Evolutionary conservation across 1,140 invertebrate species (phyloP), one percentile per base, ranked within the genome.

Genomic region (Leptinotarsa texana): DNA sequence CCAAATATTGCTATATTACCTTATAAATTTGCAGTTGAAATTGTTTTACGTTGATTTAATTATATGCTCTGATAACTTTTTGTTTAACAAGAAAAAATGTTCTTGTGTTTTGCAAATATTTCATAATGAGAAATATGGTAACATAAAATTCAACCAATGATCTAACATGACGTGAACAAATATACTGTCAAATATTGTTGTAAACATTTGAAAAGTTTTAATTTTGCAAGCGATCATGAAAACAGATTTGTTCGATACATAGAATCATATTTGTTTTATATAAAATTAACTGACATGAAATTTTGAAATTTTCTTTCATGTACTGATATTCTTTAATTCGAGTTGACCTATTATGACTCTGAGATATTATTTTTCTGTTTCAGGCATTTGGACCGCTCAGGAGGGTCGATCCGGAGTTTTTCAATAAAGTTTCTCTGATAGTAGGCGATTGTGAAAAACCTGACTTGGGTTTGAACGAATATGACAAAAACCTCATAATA

Each of bases 401-500:
- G 69, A 57, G 76, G 18, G 63, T 13, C 15, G 67, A 75, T 48
- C 62, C 67, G 1, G 70, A 77, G 13, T 76, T 73, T 48, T 63
- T 76, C 15, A 65, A 76, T 24, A 91, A 91, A 81, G 83, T 94
- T 2, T 86, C 88, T 4, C 86, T 88, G 0, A 84, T 94, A 5
- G 81, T 87, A 0, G 92, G 91, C 0, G 92, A 93, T 82, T 90
- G 91, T 77, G 83, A 87, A 6, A 81, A 88, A 21, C 88, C 89
- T 11, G 89, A 88, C 4, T 85, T 93, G 3, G 92, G 91, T 11
- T 80, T 93, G 13, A 88, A 87, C 17, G 79, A 88, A 1, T 77
- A 81, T 17, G 91, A 93, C 81, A 84, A 87, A 69, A 86, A 90
- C 68, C 86, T 86, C 47, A 82, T 93, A 3, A 87, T 87, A 17